Conservation (phyloP, 2,113 vertebrate species). For the Pycnonotus jocosus region DNA sequence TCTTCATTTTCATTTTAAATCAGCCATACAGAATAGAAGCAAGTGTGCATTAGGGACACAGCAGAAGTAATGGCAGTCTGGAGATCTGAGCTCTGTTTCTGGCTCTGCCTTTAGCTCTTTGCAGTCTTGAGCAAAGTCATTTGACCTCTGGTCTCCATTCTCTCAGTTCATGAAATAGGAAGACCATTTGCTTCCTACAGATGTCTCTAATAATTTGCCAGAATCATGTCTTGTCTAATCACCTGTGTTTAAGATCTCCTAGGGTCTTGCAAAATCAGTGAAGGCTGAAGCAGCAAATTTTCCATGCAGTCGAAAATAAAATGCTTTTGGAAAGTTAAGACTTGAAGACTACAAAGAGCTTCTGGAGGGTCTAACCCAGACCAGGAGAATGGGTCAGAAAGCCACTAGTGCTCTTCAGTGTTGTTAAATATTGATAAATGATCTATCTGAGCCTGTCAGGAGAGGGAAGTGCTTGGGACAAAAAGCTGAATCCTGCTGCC, state of each 20-base stretch:
- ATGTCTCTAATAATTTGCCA: conserved; percentile 22
- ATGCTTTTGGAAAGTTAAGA: background rate
- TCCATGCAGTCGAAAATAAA: background rate
- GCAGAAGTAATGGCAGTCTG: background rate
- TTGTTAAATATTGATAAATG: background rate
- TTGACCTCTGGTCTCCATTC: background rate
- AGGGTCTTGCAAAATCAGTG: conserved; percentile 14
- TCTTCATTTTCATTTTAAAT: conserved; percentile 35
- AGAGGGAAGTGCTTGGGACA: background rate
- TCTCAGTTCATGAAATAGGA: background rate
- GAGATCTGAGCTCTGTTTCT: background rate
- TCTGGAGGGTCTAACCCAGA: background rate
- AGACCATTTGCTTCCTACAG: conserved; percentile 22
- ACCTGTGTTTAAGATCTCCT: conserved; percentile 13
- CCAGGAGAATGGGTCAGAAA: background rate
- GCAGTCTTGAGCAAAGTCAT: background rate
- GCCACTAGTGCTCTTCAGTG: background rate
- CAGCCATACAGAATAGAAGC: background rate
- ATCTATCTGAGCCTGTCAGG: background rate
- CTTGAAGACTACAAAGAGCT: background rate
- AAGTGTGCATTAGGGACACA: background rate
- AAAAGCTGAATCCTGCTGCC: background rate
- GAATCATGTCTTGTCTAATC: conserved; percentile 28
- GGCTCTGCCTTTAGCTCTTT: background rate
- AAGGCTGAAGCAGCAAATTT: conserved; percentile 26